Evolutionary conservation across 2,888 invertebrate genomes (phyloP).

Genomic region (Aleiodes testaceus): DNA sequence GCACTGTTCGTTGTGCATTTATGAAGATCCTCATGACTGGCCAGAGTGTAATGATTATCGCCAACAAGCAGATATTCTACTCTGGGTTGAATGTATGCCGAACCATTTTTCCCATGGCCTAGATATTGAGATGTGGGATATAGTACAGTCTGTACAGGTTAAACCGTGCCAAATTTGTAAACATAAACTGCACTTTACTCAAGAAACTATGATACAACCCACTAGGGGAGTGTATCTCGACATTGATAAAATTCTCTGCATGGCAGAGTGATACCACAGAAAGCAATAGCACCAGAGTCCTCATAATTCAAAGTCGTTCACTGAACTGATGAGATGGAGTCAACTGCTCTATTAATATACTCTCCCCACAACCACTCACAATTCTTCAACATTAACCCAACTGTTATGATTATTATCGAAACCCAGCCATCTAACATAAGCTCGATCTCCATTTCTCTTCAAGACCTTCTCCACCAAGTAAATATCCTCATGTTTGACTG

Average conservation of each 20-base stretch:
- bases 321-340: neutral
- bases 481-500: conserved; percentile 32
- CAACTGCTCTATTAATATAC: neutral
- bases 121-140: neutral
- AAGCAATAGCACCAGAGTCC: neutral
- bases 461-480: conserved; percentile 42
- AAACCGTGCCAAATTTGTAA: neutral
- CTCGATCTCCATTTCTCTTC: conserved; percentile 35
- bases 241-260: neutral
- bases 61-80: neutral
- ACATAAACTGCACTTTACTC: neutral
- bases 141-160: neutral
- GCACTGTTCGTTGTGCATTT: neutral
- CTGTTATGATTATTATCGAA: conserved; percentile 25
- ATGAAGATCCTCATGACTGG: neutral
- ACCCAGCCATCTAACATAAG: conserved; percentile 36
- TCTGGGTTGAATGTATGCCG: conserved; percentile 1
- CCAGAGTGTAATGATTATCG: neutral
- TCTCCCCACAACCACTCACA: conserved; percentile 43
- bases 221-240: neutral
- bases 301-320: neutral
- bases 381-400: neutral
- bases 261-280: neutral
- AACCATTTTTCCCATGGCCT: neutral
- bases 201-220: neutral